phyloP scores from a whole-genome alignment of 2,113 vertebrate species.

The Menidia beryllina region DNA sequence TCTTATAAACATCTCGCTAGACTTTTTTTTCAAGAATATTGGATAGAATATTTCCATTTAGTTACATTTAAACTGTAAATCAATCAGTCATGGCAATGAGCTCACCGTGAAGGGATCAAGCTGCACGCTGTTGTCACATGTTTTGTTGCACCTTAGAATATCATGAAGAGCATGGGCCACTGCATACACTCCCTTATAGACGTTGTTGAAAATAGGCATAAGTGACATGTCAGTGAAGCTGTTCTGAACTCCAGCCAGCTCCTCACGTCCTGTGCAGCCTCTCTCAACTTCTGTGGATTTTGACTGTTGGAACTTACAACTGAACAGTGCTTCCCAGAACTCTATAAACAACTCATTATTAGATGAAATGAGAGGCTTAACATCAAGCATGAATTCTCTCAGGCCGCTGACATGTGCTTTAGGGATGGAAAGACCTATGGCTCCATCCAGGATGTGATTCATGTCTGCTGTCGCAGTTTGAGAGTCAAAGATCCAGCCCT shows the following conservation, averaged over 20 bases:
- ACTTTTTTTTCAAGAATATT: too few relatives aligned
- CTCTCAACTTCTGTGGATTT: constrained; percentile 1
- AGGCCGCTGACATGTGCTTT: constrained; percentile 72
- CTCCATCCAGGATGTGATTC: constrained; percentile 72
- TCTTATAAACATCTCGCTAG: not conserved
- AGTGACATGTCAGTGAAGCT: constrained; percentile 80
- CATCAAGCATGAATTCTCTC: constrained; percentile 76
- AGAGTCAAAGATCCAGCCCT: constrained; percentile 78
- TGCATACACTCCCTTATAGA: constrained; percentile 81
- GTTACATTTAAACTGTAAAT: too few relatives aligned
- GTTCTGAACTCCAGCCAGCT: constrained; percentile 66
- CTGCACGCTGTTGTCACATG: constrained; percentile 52
- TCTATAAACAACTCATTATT: constrained; percentile 65
- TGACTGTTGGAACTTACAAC: constrained; percentile 55
- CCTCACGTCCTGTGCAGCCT: constrained; percentile 72
- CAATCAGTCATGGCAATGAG: not conserved
- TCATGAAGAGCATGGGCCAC: constrained; percentile 76
- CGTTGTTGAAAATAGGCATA: constrained; percentile 77
- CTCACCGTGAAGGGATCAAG: constrained; percentile 67
- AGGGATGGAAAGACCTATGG: constrained; percentile 78
- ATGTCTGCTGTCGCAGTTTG: constrained; percentile 59
- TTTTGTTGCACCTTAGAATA: constrained; percentile 65
- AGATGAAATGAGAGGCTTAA: constrained; percentile 59
- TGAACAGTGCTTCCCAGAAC: constrained; percentile 77
- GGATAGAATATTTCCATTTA: too few relatives aligned